These are phyloP conservation scores for Sibirionetta formosa DNA, from an alignment of 2,797 vertebrate genomes.

Conservation along the genomic window DNA sequence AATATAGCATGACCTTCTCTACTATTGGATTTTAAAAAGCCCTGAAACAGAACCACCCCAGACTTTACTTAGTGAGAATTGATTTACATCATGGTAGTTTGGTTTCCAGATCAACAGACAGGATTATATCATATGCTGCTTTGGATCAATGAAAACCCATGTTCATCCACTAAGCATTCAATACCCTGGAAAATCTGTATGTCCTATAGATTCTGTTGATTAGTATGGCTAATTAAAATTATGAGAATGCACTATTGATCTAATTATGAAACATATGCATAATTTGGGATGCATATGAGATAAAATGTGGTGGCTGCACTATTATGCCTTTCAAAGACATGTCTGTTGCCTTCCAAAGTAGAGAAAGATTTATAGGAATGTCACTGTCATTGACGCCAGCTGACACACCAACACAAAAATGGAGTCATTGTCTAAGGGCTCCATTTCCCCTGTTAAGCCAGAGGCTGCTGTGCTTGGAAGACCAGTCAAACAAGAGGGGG, in stretches of 20 bases:
- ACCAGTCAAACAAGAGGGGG: not conserved
- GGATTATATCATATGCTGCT: conserved; percentile 77
- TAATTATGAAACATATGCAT: conserved; percentile 46
- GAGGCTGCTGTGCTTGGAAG: conserved; percentile 44
- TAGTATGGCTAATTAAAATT: conserved; percentile 65
- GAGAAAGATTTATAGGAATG: not conserved
- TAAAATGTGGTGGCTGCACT: not conserved
- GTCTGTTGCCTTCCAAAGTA: not conserved
- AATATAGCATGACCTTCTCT: conserved; percentile 78
- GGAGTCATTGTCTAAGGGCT: conserved; percentile 17
- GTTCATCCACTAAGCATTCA: conserved; percentile 45
- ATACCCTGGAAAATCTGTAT: conserved; percentile 57
- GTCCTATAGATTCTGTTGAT: conserved; percentile 49
- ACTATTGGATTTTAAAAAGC: conserved; percentile 73
- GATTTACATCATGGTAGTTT: conserved; percentile 81
- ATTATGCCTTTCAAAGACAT: not conserved
- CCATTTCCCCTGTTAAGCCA: conserved; percentile 24
- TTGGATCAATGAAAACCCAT: conserved; percentile 82
- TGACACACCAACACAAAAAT: conserved; percentile 21
- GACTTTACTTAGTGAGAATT: conserved; percentile 80
- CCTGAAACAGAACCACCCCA: conserved; percentile 66
- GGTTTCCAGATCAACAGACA: conserved; percentile 79
- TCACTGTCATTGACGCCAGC: not conserved
- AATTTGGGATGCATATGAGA: not conserved
- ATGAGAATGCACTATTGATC: conserved; percentile 40